A percentile compares a stretch with the other conserved stretches of the same genome.
Conservation (phyloP, 1,140 invertebrate species). For the Arctopsyche grandis region DNA sequence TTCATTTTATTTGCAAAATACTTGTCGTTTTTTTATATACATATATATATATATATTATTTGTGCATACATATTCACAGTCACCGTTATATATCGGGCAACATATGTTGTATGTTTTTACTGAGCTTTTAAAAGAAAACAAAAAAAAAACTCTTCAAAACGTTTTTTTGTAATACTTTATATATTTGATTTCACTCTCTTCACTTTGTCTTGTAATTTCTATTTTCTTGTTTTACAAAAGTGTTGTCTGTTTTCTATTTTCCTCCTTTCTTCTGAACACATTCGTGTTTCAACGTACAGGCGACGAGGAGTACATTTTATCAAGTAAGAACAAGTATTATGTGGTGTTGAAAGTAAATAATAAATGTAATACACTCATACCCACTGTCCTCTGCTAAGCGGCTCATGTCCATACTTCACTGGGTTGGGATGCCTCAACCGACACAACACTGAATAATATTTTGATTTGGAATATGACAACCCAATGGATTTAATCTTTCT, state of each 20-base stretch:
- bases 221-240: constrained; percentile 33
- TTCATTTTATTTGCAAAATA: constrained; percentile 3
- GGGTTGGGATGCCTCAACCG: constrained; percentile 29
- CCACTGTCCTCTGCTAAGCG: constrained; percentile 48
- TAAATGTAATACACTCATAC: constrained; percentile 48
- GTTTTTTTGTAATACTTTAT: neutral
- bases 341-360: constrained; percentile 47
- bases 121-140: constrained; percentile 35
- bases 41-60: constrained; percentile 6
- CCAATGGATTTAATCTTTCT: constrained; percentile 27
- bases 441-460: neutral
- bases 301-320: constrained; percentile 54
- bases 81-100: constrained; percentile 19
- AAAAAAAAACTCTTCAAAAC: constrained; percentile 10
- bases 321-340: constrained; percentile 54
- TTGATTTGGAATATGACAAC: neutral
- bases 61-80: constrained; percentile 24
- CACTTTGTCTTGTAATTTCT: constrained; percentile 30
- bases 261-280: constrained; percentile 52
- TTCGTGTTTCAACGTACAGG: constrained; percentile 52
- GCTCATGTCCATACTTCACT: constrained; percentile 23
- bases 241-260: constrained; percentile 54
- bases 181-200: constrained; percentile 11
- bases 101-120: constrained; percentile 8
- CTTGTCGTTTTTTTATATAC: neutral